phyloP scores from a whole-genome alignment of 2,888 invertebrate species.

The Stratiomys singularior region DNA sequence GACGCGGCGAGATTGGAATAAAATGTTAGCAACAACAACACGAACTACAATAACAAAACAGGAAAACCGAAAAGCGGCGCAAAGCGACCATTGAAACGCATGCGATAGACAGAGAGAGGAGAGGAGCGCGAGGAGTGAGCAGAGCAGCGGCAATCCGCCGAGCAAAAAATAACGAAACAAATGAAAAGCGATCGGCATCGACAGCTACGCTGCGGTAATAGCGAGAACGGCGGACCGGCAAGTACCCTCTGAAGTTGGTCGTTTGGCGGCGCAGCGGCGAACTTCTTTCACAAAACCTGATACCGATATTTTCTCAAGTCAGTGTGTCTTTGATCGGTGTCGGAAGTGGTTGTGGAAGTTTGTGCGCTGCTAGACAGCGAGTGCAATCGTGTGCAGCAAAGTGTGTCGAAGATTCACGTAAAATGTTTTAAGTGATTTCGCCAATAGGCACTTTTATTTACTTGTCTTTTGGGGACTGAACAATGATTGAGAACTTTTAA shows the following conservation, averaged over 20 bases:
- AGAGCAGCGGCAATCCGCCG: too few species aligned
- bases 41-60: not conserved
- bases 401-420: not conserved
- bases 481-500: too few species aligned
- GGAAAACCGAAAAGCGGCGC: conserved; percentile 15
- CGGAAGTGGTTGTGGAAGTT: not conserved
- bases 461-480: too few species aligned
- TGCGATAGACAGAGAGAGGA: not conserved
- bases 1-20: not conserved
- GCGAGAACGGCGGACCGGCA: conserved; percentile 29
- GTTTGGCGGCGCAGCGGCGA: conserved; percentile 31
- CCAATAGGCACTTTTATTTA: too few species aligned
- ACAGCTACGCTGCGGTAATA: not conserved
- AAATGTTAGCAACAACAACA: not conserved
- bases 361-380: not conserved
- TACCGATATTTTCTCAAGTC: conserved; percentile 29
- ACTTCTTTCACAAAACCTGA: conserved; percentile 34
- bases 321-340: conserved; percentile 33
- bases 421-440: not conserved
- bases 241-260: conserved; percentile 36
- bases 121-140: not conserved
- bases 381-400: not conserved
- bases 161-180: conserved; percentile 21
- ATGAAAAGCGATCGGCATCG: conserved; percentile 18
- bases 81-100: not conserved